Evolutionary conservation across 1,140 invertebrate species (phyloP).

Genomic region (Caenorhabditis inopinata): DNA sequence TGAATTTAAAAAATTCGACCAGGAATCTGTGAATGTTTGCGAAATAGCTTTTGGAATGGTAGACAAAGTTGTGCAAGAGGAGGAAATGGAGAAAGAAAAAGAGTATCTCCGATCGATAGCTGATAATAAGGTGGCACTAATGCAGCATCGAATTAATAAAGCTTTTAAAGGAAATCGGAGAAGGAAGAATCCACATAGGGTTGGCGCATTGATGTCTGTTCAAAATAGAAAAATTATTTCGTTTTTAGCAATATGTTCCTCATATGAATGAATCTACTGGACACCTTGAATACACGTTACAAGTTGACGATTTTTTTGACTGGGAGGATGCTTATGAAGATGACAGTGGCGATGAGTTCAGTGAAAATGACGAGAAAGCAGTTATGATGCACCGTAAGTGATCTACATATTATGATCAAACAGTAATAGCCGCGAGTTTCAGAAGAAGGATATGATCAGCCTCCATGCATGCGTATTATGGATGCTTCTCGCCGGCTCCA

Average conservation of each 20-base stretch:
- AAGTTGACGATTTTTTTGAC: conserved; percentile 1
- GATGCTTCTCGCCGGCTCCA: conserved; percentile 37
- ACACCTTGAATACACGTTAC: neutral
- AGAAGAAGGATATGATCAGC: conserved; percentile 40
- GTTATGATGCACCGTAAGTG: conserved; percentile 26
- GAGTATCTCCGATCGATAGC: neutral
- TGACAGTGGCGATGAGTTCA: neutral
- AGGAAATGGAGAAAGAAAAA: neutral
- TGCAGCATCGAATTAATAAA: conserved; percentile 10
- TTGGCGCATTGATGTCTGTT: too few species aligned
- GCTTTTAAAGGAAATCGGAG: conserved; percentile 1
- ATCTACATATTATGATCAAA: too few species aligned
- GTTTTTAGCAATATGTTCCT: neutral
- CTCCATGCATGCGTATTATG: conserved; percentile 43
- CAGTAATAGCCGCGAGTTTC: too few species aligned
- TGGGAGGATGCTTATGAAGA: conserved; percentile 4
- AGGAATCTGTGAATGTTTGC: conserved; percentile 16
- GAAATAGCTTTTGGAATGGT: conserved; percentile 2
- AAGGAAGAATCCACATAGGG: neutral
- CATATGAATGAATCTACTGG: neutral
- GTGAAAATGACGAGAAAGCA: conserved; percentile 9
- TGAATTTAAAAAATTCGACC: conserved; percentile 22
- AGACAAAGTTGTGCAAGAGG: conserved; percentile 9
- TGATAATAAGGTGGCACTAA: conserved; percentile 15
- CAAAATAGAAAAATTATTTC: too few species aligned